Evolutionary conservation across 1,140 invertebrate species (phyloP).

Genomic region (Procambarus clarkii): DNA sequence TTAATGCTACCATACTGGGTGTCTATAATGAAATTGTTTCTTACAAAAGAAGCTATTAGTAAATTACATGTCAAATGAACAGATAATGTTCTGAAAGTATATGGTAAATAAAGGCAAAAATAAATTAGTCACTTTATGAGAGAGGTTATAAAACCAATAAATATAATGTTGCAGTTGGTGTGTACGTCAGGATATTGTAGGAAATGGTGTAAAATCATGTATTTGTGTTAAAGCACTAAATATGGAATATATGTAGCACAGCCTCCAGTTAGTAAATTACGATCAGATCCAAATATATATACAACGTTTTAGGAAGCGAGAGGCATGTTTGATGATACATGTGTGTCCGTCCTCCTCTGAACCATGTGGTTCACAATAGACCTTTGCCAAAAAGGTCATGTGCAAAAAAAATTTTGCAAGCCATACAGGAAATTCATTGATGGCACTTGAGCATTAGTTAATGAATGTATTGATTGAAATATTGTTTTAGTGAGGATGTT

Average conservation of each 20-base stretch:
- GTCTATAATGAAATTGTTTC: background rate
- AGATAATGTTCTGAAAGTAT: too few species aligned
- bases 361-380: background rate
- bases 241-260: background rate
- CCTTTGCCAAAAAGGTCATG: background rate
- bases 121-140: too few species aligned
- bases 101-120: too few species aligned
- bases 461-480: background rate
- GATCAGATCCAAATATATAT: slow-evolving; percentile 37
- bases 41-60: too few species aligned
- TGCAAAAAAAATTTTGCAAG: slow-evolving; percentile 11
- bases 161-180: background rate
- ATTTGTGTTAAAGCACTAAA: too few species aligned
- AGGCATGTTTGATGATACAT: slow-evolving; percentile 1
- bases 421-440: slow-evolving; percentile 42
- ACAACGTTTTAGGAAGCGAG: slow-evolving; percentile 23
- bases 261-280: slow-evolving; percentile 18
- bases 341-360: slow-evolving; percentile 7
- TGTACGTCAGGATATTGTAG: too few species aligned
- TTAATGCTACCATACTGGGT: slow-evolving; percentile 4
- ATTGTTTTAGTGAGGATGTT: too few species aligned
- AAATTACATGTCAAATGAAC: too few species aligned
- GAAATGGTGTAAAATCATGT: too few species aligned
- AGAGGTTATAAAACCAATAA: too few species aligned
- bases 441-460: slow-evolving; percentile 44